Conservation (phyloP, 1,140 invertebrate genomes). For the Achroia grisella region DNA sequence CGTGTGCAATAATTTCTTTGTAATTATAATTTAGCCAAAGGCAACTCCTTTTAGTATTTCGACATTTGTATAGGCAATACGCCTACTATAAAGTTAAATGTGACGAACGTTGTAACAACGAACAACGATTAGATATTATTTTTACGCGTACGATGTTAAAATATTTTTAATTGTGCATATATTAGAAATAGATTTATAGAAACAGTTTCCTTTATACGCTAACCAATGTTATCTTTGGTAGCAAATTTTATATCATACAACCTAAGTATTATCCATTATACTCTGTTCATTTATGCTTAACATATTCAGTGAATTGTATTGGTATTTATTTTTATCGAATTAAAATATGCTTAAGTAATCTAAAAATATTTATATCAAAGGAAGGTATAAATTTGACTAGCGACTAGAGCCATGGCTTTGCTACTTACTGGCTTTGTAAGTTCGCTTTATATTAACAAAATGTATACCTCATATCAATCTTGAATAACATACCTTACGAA, state of each 20-base stretch:
- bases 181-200: slow-evolving; percentile 5
- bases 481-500: no score
- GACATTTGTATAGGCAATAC: neutral
- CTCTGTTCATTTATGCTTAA: no score
- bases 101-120: slow-evolving; percentile 7
- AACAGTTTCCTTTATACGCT: slow-evolving; percentile 1
- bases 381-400: no score
- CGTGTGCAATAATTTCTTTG: slow-evolving; percentile 56
- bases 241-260: slow-evolving; percentile 9
- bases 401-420: no score
- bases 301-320: no score
- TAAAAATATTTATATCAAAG: no score
- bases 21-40: slow-evolving; percentile 57
- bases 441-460: no score
- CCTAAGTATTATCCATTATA: slow-evolving; percentile 22
- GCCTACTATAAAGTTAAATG: neutral
- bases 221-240: slow-evolving; percentile 4
- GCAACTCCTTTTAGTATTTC: slow-evolving; percentile 22
- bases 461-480: no score
- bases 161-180: slow-evolving; percentile 4
- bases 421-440: no score
- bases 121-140: neutral
- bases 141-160: neutral
- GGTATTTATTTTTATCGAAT: no score
- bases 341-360: no score